Base-by-base conservation (phyloP, 2,113 vertebrate genomes). In the Caretta caretta region DNA sequence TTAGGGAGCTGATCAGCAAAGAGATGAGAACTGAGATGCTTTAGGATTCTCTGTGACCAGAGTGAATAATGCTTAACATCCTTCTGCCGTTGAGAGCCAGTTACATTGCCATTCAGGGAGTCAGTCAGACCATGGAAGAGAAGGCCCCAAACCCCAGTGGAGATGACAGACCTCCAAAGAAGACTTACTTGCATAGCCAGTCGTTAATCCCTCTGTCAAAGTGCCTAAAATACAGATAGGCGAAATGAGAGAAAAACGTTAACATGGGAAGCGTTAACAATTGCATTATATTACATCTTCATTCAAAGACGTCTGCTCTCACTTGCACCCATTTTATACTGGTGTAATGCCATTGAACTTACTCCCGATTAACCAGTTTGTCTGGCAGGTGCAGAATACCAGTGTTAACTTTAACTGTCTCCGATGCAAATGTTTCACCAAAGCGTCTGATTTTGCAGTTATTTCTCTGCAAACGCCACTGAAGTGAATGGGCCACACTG, bases 161-260 rank as follows among this genome's bases (percentile, higher is more conserved):
- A 69, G 59, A 16, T 0, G 1, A 1, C 59, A 2, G 1, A 2
- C 9, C 2, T 25, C 12, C 42, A 22, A 59, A 42, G 5, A 25
- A 24, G 75, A 98, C 98, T 98, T 98, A 99, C 99, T 99, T 99
- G 99, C 99, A 99, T 8, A 99, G 98, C 99, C 99, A 99, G 87
- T 99, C 99, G 0, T 99, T 99, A 95, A 99, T 99, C 72, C 99
- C 99, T 96, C 99, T 98, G 98, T 99, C 99, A 83, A 99, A 99
- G 97, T 99, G 99, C 87, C 99, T 99, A 79, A 42, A 95, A 98
- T 2, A 75, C 48, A 29, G 93, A 86, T n/a, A 13, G 85, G 46
- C 78, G 93, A 31, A 31, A 79, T 54, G 53, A 35, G 10, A 46
- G 29, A 69, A 46, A 1, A 19, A 56, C 0, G 1, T 95, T 76